Evolutionary conservation across 2,888 invertebrate genomes (phyloP).

Genomic region (Microdon myrmicae): DNA sequence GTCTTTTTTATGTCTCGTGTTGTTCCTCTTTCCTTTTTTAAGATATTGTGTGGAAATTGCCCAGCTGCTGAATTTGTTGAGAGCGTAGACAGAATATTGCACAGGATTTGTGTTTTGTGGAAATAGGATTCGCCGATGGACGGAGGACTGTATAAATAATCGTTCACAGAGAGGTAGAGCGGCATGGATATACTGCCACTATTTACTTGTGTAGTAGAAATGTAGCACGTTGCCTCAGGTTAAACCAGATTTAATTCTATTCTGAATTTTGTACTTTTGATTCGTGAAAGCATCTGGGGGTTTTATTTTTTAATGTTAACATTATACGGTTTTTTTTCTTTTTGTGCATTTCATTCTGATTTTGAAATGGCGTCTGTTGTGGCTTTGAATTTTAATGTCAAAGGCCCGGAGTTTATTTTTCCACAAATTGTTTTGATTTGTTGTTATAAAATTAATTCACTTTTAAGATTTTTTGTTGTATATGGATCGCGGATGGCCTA

Average conservation of each 20-base stretch:
- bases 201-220: slow-evolving; percentile 32
- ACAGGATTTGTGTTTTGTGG: slow-evolving; percentile 47
- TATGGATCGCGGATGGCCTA: too few species aligned
- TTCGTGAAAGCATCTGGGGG: slow-evolving; percentile 34
- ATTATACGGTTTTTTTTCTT: slow-evolving; percentile 29
- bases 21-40: slow-evolving; percentile 15
- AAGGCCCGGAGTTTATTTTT: slow-evolving; percentile 19
- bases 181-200: slow-evolving; percentile 7
- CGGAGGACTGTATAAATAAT: slow-evolving; percentile 50
- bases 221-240: slow-evolving; percentile 32
- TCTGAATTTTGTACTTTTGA: slow-evolving; percentile 43
- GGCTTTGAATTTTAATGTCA: slow-evolving; percentile 8
- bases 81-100: slow-evolving; percentile 27
- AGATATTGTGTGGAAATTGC: slow-evolving; percentile 40
- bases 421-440: slow-evolving; percentile 19
- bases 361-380: slow-evolving; percentile 10
- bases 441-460: slow-evolving; percentile 20
- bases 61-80: slow-evolving; percentile 27
- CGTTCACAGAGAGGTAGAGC: slow-evolving; percentile 6
- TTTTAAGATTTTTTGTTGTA: slow-evolving; percentile 4
- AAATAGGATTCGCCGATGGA: slow-evolving; percentile 37
- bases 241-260: slow-evolving; percentile 43
- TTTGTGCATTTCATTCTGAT: slow-evolving; percentile 2
- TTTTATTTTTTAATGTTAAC: slow-evolving; percentile 42
- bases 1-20: slow-evolving; percentile 5